Percentiles rank a stretch among this genome's conserved stretches.
Evolutionary conservation across 2,888 invertebrate species (phyloP).

Genomic region (Caenorhabditis zanzibari): DNA sequence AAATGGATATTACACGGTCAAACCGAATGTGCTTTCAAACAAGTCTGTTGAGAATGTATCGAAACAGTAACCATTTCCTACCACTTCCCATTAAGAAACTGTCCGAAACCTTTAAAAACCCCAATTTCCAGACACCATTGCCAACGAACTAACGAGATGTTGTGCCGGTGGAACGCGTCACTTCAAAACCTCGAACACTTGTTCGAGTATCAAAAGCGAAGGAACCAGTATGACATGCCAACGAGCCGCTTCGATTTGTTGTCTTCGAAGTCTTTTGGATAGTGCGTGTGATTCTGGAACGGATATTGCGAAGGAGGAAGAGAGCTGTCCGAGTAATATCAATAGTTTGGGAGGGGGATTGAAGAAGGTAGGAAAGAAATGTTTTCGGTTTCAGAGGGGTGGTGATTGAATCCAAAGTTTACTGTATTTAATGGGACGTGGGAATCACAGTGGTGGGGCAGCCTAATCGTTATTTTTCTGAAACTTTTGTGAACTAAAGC

Average conservation of each 20-base stretch:
- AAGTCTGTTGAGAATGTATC: too few relatives aligned
- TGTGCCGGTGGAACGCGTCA: slow-evolving; percentile 82
- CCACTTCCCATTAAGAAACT: too few relatives aligned
- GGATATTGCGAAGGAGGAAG: slow-evolving; percentile 68
- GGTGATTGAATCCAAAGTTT: too few relatives aligned
- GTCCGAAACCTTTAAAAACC: neutral
- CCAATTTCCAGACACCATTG: slow-evolving; percentile 14
- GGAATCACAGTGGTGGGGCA: too few relatives aligned
- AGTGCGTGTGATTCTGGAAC: slow-evolving; percentile 77
- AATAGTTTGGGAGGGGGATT: slow-evolving; percentile 81
- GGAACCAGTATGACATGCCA: slow-evolving; percentile 79
- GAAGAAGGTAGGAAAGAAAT: slow-evolving; percentile 67
- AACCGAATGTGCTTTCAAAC: too few relatives aligned
- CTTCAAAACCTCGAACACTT: slow-evolving; percentile 77
- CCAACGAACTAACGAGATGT: slow-evolving; percentile 79
- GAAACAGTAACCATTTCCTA: neutral
- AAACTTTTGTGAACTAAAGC: too few relatives aligned
- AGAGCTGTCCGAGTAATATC: slow-evolving; percentile 72
- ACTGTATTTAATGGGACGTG: too few relatives aligned
- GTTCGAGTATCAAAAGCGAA: slow-evolving; percentile 75
- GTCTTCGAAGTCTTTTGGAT: slow-evolving; percentile 81
- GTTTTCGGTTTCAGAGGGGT: neutral
- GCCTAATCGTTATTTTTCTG: too few relatives aligned
- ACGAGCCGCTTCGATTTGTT: slow-evolving; percentile 82
- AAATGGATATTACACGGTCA: too few relatives aligned